Evolutionary conservation across 2,888 invertebrate genomes (phyloP), one percentile per base, ranked within the genome.

Genomic region (Caenorhabditis virilis): DNA sequence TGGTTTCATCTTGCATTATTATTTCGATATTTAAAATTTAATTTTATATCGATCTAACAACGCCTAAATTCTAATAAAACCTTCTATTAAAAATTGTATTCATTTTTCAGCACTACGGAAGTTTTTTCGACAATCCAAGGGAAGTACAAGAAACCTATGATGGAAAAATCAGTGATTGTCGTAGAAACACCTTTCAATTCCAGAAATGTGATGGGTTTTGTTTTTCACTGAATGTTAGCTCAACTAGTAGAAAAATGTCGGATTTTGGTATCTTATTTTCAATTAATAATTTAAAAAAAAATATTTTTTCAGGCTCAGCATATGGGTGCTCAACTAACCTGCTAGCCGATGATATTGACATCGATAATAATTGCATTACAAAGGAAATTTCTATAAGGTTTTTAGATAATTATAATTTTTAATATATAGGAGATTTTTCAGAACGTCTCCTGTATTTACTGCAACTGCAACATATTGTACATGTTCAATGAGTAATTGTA

Each of bases 91-190:
- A n/a, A n/a, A n/a, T n/a, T n/a, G n/a, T n/a, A n/a, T n/a, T n/a
- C n/a, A 11, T 22, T 42, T 62, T 70, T 36, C 52, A 71, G 71
- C 68, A 71, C 49, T 71, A 66, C 57, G 71, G 71, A 20, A 55
- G 54, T 15, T 71, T 71, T 38, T 71, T 71, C 41, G 54, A 61
- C 9, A 71, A 68, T 55, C 71, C 71, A 6, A 50, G 71, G 38
- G 71, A 71, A 47, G 48, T 71, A 11, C 71, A 71, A 49, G 22
- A 42, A 6, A 9, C 30, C 7, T 30, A 15, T 9, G 15, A 39
- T 23, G 63, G 52, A 5, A 33, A 56, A n/a, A 26, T 51, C 1
- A 55, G 55, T 13, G 63, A 57, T 33, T 63, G 63, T 23, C 49
- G 52, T n/a, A 53, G 55, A 13, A 59, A 56, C 16, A 57, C 59